These are phyloP conservation scores for Eupeodes luniger DNA, from an alignment of 2,888 invertebrate genomes.

Conservation along the genomic window DNA sequence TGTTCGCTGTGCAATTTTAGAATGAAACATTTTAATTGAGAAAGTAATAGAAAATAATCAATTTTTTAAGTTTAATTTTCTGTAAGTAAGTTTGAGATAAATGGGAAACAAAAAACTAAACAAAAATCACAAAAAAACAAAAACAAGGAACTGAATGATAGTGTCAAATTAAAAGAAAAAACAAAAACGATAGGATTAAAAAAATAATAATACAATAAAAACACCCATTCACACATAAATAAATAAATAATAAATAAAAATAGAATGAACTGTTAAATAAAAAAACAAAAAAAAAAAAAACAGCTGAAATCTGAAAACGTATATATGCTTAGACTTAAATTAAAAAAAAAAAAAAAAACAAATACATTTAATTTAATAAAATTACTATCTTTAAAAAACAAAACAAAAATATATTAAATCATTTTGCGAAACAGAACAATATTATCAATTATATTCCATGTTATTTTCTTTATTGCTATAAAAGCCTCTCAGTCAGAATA, in stretches of 20 bases:
- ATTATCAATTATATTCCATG: slow-evolving; percentile 73
- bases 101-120: slow-evolving; percentile 64
- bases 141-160: slow-evolving; percentile 71
- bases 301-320: slow-evolving; percentile 64
- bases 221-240: slow-evolving; percentile 51
- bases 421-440: slow-evolving; percentile 70
- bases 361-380: slow-evolving; percentile 46
- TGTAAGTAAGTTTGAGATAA: slow-evolving; percentile 51
- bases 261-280: slow-evolving; percentile 56
- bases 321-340: slow-evolving; percentile 45
- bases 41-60: slow-evolving; percentile 35
- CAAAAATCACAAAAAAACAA: slow-evolving; percentile 32
- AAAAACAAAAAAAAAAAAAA: slow-evolving; percentile 37
- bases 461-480: slow-evolving; percentile 73
- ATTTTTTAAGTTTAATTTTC: slow-evolving; percentile 43
- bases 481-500: slow-evolving; percentile 68
- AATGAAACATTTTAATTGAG: slow-evolving; percentile 49
- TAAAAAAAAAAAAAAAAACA: not conserved
- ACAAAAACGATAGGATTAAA: slow-evolving; percentile 57
- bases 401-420: slow-evolving; percentile 27
- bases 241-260: slow-evolving; percentile 27
- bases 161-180: slow-evolving; percentile 71
- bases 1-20: slow-evolving; percentile 72
- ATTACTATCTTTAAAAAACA: slow-evolving; percentile 29
- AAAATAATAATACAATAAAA: slow-evolving; percentile 34